Base-by-base conservation (phyloP, 1,140 invertebrate species). In the Thaumatotibia leucotreta region DNA sequence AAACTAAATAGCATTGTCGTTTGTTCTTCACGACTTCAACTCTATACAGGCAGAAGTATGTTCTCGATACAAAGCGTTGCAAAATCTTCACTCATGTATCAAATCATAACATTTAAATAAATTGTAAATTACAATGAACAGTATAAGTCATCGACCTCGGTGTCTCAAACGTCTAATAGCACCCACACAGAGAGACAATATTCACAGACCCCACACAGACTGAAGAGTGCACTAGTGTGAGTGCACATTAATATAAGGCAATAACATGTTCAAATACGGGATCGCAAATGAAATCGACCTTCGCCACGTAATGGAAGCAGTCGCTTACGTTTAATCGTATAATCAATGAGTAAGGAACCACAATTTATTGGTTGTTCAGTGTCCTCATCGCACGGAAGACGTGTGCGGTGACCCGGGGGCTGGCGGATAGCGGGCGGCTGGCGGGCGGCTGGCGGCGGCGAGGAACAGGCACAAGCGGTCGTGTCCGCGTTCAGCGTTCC, bases 61-160 rank as follows among this genome's bases (percentile, higher is more conserved):
- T 63, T 35, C 35, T 35, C 10, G 31, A 35, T 63, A 35, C 32
- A 63, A 63, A 24, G 61, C 35, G 31, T 63, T 52, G 67, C 73
- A 68, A 72, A 75, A 77, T 77, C 74, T 69, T 75, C 67, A 65
- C 69, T 74, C 76, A 81, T 83, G 76, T 82, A 84, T 83, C 80
- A 81, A 79, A 83, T 77, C 69, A 72, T 70, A 77, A 65, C 76
- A 83, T 86, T 86, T 84, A 79, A 86, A 86, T 86, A 83, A 80
- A 84, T 84, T 84, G 79, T 81, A 82, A 82, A 81, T 84, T 86
- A 84, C 80, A 86, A 84, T 83, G 82, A 79, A 79, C 72, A 69
- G 69, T 72, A 65, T 72, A 73, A 80, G 83, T 83, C 82, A 76
- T 73, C 79, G 80, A 83, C 82, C 83, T 75, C 75, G 31, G 66